These are phyloP conservation scores for Cryptocheilus praepositus DNA, from an alignment of 2,888 invertebrate genomes.

Conservation along the genomic window DNA sequence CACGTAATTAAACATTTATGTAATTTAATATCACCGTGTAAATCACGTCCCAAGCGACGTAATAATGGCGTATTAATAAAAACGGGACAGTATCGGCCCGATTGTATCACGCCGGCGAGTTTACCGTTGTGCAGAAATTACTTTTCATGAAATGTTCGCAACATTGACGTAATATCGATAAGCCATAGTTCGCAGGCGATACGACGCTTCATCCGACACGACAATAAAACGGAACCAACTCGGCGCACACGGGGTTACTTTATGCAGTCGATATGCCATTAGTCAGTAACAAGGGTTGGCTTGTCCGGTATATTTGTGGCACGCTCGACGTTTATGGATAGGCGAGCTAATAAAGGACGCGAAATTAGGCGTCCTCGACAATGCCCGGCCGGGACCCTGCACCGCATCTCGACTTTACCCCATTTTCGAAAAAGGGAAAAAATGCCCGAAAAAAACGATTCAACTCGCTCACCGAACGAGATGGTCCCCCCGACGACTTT, in stretches of 20 bases:
- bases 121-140: too few species aligned
- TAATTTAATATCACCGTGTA: too few species aligned
- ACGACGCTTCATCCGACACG: neutral
- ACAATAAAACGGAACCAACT: slow-evolving; percentile 2
- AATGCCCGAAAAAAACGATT: slow-evolving; percentile 16
- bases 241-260: slow-evolving; percentile 5
- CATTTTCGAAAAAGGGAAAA: slow-evolving; percentile 45
- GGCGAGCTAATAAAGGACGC: slow-evolving; percentile 58
- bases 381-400: slow-evolving; percentile 41
- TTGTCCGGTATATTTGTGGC: slow-evolving; percentile 45
- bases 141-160: neutral
- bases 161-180: slow-evolving; percentile 7
- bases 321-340: slow-evolving; percentile 35
- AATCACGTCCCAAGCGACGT: too few species aligned
- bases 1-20: too few species aligned
- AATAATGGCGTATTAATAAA: too few species aligned
- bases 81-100: too few species aligned
- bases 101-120: too few species aligned
- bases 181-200: slow-evolving; percentile 3
- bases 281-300: slow-evolving; percentile 37
- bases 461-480: too few species aligned
- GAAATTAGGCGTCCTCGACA: slow-evolving; percentile 56
- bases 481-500: slow-evolving; percentile 5
- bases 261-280: slow-evolving; percentile 28
- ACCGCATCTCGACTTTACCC: slow-evolving; percentile 55